Evolutionary conservation across 2,888 invertebrate genomes (phyloP), one percentile per base, ranked within the genome.

Genomic region (Bedellia somnulentella): DNA sequence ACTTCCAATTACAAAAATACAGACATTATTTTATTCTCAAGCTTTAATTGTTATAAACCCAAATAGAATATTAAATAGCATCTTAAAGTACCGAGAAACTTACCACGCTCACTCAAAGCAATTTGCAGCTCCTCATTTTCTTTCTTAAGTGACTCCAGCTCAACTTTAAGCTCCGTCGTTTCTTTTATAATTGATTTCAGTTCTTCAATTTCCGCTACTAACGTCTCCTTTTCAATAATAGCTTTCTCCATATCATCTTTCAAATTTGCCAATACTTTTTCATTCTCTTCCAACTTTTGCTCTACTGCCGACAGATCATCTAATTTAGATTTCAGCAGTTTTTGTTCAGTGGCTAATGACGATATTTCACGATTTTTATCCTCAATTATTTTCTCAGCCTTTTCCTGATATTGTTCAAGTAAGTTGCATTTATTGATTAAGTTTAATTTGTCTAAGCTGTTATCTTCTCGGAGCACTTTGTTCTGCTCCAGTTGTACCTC

Each of bases 61-160:
- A n/a, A n/a, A n/a, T n/a, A n/a, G n/a, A n/a, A n/a, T n/a, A n/a
- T n/a, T n/a, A n/a, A n/a, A n/a, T n/a, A n/a, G n/a, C n/a, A n/a
- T n/a, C n/a, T n/a, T n/a, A n/a, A n/a, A n/a, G n/a, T n/a, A n/a
- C n/a, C n/a, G n/a, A n/a, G n/a, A n/a, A n/a, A n/a, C n/a, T n/a
- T n/a, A n/a, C n/a, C n/a, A n/a, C n/a, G n/a, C n/a, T n/a, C n/a
- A n/a, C n/a, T n/a, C n/a, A 57, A 36, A 23, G 46, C 57, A 36
- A 48, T 53, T 8, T 55, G 43, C 31, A 66, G 41, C 22, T 57
- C 51, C 32, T 59, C 57, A 27, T 67, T 61, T 39, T 62, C 61
- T 25, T 47, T 61, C 37, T 40, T 55, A 29, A 64, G 17, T 39
- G 6, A 36, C 47, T 33, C 29, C 12, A 55, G 41, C 23, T 39